phyloP scores from a whole-genome alignment of 1,140 invertebrate species.

The Drosophila sproati region DNA sequence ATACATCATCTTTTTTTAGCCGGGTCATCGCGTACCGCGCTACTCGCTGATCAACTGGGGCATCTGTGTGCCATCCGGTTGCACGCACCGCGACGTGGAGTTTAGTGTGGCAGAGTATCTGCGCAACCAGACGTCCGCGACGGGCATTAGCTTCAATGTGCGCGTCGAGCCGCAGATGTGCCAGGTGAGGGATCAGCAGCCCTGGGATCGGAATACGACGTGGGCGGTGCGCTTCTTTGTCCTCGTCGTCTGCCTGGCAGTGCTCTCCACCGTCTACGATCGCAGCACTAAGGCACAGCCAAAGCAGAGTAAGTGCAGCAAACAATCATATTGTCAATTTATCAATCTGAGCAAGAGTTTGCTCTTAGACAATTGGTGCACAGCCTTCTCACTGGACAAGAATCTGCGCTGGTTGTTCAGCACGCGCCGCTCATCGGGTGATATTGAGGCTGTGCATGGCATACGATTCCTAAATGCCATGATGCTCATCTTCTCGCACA shows the following conservation, averaged over 20 bases:
- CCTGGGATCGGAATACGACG: slow-evolving; percentile 81
- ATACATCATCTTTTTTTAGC: slow-evolving; percentile 81
- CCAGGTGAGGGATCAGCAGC: slow-evolving; percentile 84
- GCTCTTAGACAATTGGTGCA: slow-evolving; percentile 84
- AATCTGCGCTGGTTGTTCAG: slow-evolving; percentile 87
- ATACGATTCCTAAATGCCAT: slow-evolving; percentile 87
- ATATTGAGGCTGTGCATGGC: slow-evolving; percentile 87
- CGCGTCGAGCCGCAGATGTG: slow-evolving; percentile 87
- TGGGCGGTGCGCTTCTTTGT: slow-evolving; percentile 85
- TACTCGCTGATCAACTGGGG: slow-evolving; percentile 88
- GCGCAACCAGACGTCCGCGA: slow-evolving; percentile 83
- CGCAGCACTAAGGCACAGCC: slow-evolving; percentile 65
- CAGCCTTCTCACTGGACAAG: slow-evolving; percentile 87
- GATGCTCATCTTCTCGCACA: slow-evolving; percentile 87
- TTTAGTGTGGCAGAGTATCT: slow-evolving; percentile 85
- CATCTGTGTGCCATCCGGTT: slow-evolving; percentile 87
- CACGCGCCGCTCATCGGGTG: slow-evolving; percentile 85
- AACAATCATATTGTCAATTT: neutral
- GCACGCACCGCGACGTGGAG: slow-evolving; percentile 86
- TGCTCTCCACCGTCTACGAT: slow-evolving; percentile 81
- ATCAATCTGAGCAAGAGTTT: neutral
- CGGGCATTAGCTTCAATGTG: slow-evolving; percentile 86
- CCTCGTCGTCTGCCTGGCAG: slow-evolving; percentile 66
- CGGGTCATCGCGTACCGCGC: slow-evolving; percentile 88
- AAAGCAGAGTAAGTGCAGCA: slow-evolving; percentile 68